These are phyloP conservation scores for Drosophila littoralis DNA, from an alignment of 1,140 invertebrate species.

Conservation along the genomic window DNA sequence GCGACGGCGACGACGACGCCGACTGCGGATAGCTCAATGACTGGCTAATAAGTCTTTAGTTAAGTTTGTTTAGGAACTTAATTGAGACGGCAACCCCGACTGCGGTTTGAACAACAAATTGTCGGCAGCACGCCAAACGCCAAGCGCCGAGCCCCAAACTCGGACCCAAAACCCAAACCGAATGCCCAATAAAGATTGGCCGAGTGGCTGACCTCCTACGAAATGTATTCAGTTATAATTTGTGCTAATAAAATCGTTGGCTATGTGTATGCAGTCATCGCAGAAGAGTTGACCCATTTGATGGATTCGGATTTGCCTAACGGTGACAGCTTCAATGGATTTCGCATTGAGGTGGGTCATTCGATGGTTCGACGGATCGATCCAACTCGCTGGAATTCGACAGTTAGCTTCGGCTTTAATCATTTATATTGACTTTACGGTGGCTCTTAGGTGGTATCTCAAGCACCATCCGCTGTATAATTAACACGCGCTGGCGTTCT, in stretches of 20 bases:
- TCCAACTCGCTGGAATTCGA: neutral
- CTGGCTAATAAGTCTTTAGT: constrained; percentile 42
- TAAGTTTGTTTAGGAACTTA: constrained; percentile 44
- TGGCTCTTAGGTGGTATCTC: constrained; percentile 1
- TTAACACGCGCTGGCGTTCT: constrained; percentile 38
- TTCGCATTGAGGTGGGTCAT: constrained; percentile 65
- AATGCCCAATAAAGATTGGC: constrained; percentile 21
- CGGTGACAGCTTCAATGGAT: constrained; percentile 26
- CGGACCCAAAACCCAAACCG: constrained; percentile 4
- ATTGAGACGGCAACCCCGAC: constrained; percentile 32
- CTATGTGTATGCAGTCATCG: constrained; percentile 27
- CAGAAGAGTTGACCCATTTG: constrained; percentile 67
- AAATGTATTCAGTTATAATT: constrained; percentile 55
- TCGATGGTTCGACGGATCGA: constrained; percentile 23
- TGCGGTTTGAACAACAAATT: constrained; percentile 14
- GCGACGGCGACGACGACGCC: constrained; percentile 5
- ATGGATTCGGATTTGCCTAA: constrained; percentile 31
- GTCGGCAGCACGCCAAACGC: constrained; percentile 13
- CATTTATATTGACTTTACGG: constrained; percentile 27
- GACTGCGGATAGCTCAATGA: constrained; percentile 27
- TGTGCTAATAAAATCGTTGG: constrained; percentile 49
- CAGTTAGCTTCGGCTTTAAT: neutral
- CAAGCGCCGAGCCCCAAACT: neutral
- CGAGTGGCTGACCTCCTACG: constrained; percentile 39
- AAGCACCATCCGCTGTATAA: constrained; percentile 46